phyloP scores from a whole-genome alignment of 2,113 vertebrate genomes.

The Helogale parvula region DNA sequence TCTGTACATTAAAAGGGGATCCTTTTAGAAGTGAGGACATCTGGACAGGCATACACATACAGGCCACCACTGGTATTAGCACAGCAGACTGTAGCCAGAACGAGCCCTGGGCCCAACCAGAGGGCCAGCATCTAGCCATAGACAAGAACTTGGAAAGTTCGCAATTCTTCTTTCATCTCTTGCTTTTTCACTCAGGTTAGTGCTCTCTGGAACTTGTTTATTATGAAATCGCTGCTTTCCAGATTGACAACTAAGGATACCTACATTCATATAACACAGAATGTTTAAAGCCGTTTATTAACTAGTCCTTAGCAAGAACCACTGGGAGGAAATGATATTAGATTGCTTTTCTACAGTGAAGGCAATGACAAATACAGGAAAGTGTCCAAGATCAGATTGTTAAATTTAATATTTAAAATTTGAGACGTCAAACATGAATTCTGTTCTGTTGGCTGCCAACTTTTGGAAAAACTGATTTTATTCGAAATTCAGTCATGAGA shows the following conservation, averaged over 20 bases:
- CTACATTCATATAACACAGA: not conserved
- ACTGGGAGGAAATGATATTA: not conserved
- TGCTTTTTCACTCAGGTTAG: not conserved
- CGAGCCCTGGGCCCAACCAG: not conserved
- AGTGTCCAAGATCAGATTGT: not conserved
- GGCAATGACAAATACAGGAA: not conserved
- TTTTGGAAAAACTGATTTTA: not conserved
- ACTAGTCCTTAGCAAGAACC: not conserved
- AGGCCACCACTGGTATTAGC: not conserved
- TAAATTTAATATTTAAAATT: conserved; percentile 46
- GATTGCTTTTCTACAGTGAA: not conserved
- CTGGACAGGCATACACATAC: rapidly evolving
- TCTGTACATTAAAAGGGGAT: not conserved
- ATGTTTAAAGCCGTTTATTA: not conserved
- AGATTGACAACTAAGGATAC: not conserved
- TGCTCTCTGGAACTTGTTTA: not conserved
- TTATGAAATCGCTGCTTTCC: conserved; percentile 20
- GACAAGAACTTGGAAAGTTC: not conserved
- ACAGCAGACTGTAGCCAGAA: rapidly evolving
- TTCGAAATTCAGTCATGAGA: not conserved
- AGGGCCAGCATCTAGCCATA: not conserved
- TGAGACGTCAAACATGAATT: not conserved
- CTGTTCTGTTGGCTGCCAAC: not conserved
- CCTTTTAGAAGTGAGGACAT: not conserved
- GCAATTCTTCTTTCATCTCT: not conserved